phyloP scores from a whole-genome alignment of 2,113 vertebrate species.

The Pterophyllum scalare region DNA sequence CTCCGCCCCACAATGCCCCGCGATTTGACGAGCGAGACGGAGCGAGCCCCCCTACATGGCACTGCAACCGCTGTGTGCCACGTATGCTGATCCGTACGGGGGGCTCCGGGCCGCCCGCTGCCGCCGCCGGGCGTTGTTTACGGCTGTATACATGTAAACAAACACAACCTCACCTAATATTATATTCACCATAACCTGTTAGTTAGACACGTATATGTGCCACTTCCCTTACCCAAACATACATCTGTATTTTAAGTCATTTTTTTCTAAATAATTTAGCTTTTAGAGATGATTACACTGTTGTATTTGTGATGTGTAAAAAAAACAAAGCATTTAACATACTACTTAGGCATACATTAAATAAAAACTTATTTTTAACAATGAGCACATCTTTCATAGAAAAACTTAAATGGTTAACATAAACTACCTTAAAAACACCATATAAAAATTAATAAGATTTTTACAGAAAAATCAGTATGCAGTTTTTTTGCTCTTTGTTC shows the following conservation, averaged over 20 bases:
- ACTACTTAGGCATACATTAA: background rate
- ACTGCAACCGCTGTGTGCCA: constrained; percentile 77
- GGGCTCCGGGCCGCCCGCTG: background rate
- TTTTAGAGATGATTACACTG: background rate
- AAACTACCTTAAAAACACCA: too few relatives aligned
- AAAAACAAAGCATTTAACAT: background rate
- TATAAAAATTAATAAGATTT: too few relatives aligned
- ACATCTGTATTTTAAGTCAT: background rate
- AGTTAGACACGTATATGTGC: background rate
- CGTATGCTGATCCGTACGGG: constrained; percentile 68
- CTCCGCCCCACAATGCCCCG: constrained; percentile 85
- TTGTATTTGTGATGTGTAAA: background rate
- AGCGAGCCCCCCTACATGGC: constrained; percentile 52
- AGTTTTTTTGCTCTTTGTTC: background rate
- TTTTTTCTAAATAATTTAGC: background rate
- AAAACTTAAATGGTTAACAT: too few relatives aligned
- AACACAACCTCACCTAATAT: background rate
- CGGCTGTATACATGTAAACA: constrained; percentile 14
- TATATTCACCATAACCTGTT: background rate
- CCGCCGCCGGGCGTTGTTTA: background rate
- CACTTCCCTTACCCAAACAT: background rate
- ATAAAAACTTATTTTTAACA: background rate
- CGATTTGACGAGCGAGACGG: constrained; percentile 61
- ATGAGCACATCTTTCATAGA: background rate
- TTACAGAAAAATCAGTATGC: too few relatives aligned